Evolutionary conservation across 2,888 invertebrate genomes (phyloP).

Genomic region (Drosophila lacicola): DNA sequence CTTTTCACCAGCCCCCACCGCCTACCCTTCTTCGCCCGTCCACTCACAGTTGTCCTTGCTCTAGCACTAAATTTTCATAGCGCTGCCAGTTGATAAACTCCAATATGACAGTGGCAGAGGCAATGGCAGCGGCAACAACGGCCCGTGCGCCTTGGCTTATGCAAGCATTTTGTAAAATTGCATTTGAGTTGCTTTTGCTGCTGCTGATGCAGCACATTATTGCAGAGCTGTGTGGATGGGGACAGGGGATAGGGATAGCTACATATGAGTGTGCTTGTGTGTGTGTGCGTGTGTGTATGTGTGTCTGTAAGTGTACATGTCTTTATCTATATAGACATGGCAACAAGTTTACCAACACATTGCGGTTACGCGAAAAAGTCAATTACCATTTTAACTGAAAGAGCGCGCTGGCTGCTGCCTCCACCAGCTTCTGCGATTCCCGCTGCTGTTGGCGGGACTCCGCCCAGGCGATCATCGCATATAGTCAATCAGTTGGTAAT

Average conservation of each 20-base stretch:
- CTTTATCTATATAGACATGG: constrained; percentile 47
- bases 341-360: constrained; percentile 79
- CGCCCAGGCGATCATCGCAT: constrained; percentile 40
- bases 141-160: constrained; percentile 71
- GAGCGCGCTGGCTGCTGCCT: constrained; percentile 28
- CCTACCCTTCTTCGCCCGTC: background rate
- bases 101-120: constrained; percentile 72
- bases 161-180: constrained; percentile 77
- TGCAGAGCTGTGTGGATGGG: constrained; percentile 32
- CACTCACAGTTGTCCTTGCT: constrained; percentile 23
- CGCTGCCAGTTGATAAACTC: constrained; percentile 76
- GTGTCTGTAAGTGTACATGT: constrained; percentile 7
- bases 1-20: background rate
- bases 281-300: constrained; percentile 1
- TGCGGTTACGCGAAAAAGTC: constrained; percentile 79
- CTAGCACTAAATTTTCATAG: constrained; percentile 71
- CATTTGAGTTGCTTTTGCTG: constrained; percentile 63
- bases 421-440: constrained; percentile 10
- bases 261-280: background rate
- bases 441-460: constrained; percentile 8
- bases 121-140: constrained; percentile 14
- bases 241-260: constrained; percentile 10
- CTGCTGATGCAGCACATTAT: constrained; percentile 62
- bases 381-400: constrained; percentile 78
- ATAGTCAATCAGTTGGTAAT: constrained; percentile 76